Conservation (phyloP, 2,113 vertebrate species). For the Pomatorhinus ruficollis region DNA sequence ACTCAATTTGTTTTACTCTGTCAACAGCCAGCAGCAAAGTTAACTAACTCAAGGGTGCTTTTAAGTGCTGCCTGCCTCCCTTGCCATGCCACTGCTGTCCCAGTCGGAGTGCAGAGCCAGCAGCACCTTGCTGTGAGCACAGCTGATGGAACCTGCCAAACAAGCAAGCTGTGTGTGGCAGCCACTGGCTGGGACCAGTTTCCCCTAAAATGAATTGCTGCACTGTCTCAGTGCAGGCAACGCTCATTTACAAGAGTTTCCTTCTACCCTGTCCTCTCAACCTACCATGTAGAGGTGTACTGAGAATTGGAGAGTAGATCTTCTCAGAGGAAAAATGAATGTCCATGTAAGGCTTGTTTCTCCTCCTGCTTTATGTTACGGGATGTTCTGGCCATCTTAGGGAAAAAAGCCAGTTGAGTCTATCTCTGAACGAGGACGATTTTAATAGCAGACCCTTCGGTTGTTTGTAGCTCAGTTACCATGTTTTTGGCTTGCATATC, state of each 20-base stretch:
- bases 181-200: background rate
- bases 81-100: background rate
- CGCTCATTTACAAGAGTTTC: rapidly evolving
- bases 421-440: background rate
- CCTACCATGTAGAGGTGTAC: background rate
- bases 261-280: background rate
- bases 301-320: background rate
- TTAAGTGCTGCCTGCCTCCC: background rate
- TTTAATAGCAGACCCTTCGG: background rate
- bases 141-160: background rate
- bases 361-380: slow-evolving; percentile 18
- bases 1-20: background rate
- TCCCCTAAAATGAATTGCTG: background rate
- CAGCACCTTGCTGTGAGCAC: background rate
- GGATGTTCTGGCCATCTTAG: slow-evolving; percentile 53
- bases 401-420: background rate
- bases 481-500: background rate
- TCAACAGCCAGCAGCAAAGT: background rate
- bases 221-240: rapidly evolving
- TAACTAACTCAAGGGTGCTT: background rate
- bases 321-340: background rate
- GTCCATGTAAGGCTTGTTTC: slow-evolving; percentile 51
- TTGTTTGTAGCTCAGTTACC: slow-evolving; percentile 23
- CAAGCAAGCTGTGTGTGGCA: background rate
- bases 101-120: background rate